Conservation (phyloP, 2,888 invertebrate genomes). For the Sphaerophoria rueppellii region DNA sequence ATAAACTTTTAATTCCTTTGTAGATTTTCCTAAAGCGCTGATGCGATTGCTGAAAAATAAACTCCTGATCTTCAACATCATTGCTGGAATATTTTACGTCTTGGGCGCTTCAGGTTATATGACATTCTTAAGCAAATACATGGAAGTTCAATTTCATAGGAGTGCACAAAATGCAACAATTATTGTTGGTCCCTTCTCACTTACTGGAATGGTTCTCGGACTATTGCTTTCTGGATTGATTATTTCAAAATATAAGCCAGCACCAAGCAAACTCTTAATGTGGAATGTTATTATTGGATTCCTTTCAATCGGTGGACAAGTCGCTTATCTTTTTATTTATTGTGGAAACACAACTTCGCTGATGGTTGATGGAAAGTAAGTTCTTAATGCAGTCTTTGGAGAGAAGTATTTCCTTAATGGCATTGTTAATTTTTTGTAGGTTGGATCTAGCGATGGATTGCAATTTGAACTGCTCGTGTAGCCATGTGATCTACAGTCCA, state of each 20-base stretch:
- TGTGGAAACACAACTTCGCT: conserved; percentile 82
- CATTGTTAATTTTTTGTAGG: conserved; percentile 24
- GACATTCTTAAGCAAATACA: conserved; percentile 88
- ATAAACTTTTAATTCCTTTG: not conserved
- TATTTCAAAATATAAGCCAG: conserved; percentile 85
- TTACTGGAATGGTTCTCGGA: conserved; percentile 85
- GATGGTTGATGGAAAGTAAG: conserved; percentile 76
- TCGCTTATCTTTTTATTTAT: conserved; percentile 84
- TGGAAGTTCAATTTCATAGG: conserved; percentile 88
- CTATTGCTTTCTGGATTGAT: conserved; percentile 85
- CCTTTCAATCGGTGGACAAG: conserved; percentile 83
- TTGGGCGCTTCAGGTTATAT: conserved; percentile 86
- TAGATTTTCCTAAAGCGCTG: conserved; percentile 85
- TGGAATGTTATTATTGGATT: conserved; percentile 86
- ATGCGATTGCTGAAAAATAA: conserved; percentile 86
- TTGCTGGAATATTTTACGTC: conserved; percentile 86
- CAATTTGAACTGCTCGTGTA: conserved; percentile 85
- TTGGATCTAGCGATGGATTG: conserved; percentile 84
- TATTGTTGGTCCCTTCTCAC: conserved; percentile 85
- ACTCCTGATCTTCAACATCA: conserved; percentile 86
- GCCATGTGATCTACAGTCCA: conserved; percentile 85
- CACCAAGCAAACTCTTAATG: conserved; percentile 84
- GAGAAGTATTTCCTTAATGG: not conserved
- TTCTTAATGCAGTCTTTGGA: not conserved
- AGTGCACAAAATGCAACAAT: conserved; percentile 86